Base-by-base conservation (phyloP, 2,888 invertebrate species). In the Dermolepida albohirtum region DNA sequence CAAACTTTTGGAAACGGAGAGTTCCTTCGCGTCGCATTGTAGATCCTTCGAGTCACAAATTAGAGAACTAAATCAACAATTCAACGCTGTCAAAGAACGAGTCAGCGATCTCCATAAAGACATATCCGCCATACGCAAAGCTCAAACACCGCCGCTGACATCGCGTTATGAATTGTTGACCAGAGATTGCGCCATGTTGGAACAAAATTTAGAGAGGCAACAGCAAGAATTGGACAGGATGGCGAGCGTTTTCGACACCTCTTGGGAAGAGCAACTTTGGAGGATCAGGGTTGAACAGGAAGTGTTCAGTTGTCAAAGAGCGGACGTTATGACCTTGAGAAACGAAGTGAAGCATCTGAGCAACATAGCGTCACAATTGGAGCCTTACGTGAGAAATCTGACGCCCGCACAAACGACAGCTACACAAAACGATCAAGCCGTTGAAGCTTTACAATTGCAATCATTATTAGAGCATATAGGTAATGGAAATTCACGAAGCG, bases 241-340 rank as follows among this genome's bases (percentile, higher is more conserved):
- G 76, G 84, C 87, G 64, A 83, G 85, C 5, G 84, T 87, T 5
- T 89, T 90, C 74, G 89, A 89, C 71, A 83, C 88, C 52, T 85
- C 90, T 1, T 92, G 92, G 92, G 91, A 92, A 77, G 91, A 91
- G 76, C 90, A 90, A 75, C 80, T 91, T 27, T 90, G 91, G 81
- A 84, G 90, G 70, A 87, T 92, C 69, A 86, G 89, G 54, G 86
- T 90, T 6, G 92, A 92, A 79, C 91, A 92, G 78, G 90, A 91
- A 76, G 82, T 83, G 1, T 83, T 83, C 70, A 82, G 82, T 69
- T 83, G 83, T 67, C 86, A 90, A 85, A 86, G 90, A 79, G 89
- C 89, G 71, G 90, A 91, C 78, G 88, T 90, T 17, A 83, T 88
- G 72, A 86, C 88, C 51, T 79, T 91, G 67, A 85, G 89, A 64